Evolutionary conservation across 2,888 invertebrate genomes (phyloP).

Genomic region (Chrysomela aeneicollis): DNA sequence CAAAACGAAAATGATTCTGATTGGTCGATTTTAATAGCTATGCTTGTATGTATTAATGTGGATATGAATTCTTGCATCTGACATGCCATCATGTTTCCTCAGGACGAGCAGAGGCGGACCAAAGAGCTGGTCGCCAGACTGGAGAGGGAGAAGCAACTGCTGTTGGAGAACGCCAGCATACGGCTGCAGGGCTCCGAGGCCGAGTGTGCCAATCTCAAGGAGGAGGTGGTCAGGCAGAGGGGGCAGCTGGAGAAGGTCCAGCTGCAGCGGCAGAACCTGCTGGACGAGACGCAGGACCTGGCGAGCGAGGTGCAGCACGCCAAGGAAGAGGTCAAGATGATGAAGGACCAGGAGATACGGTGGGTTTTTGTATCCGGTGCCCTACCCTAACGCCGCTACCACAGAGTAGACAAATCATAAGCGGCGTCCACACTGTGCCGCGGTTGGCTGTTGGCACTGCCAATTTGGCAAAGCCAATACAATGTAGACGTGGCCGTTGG

Average conservation of each 20-base stretch:
- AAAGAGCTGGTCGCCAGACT: conserved; percentile 83
- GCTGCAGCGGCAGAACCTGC: conserved; percentile 65
- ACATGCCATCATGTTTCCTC: no score
- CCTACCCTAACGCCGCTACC: no score
- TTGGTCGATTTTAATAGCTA: no score
- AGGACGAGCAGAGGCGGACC: conserved; percentile 88
- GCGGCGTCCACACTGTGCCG: no score
- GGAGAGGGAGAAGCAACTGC: conserved; percentile 83
- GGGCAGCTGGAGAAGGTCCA: conserved; percentile 70
- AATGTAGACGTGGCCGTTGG: no score
- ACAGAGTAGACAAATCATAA: no score
- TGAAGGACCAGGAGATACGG: conserved; percentile 59
- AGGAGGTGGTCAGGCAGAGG: conserved; percentile 72
- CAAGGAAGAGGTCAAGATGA: conserved; percentile 60
- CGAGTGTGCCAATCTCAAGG: conserved; percentile 71
- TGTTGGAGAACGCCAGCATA: conserved; percentile 78
- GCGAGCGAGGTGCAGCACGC: conserved; percentile 63
- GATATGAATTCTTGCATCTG: no score
- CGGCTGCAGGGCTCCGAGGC: conserved; percentile 74
- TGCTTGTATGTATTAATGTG: no score
- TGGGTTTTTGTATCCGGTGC: conserved; percentile 35
- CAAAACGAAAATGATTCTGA: no score
- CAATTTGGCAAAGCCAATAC: no score
- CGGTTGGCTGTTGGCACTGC: no score
- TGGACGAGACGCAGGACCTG: conserved; percentile 66